Evolutionary conservation across 2,797 vertebrate genomes (phyloP).

Genomic region (Micropoecilia bifurca): DNA sequence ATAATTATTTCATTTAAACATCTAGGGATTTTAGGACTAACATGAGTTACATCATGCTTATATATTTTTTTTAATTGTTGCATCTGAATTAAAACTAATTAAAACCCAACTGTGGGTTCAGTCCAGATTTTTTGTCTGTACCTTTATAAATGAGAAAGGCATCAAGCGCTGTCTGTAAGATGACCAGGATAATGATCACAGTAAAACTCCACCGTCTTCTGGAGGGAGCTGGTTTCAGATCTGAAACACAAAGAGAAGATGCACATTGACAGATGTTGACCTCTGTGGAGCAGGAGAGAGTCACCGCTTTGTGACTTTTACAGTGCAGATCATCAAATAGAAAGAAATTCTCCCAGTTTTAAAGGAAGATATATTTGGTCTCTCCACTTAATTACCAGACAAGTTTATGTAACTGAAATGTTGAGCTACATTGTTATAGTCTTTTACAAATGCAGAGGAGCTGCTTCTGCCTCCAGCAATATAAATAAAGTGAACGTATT

Average conservation of each 20-base stretch:
- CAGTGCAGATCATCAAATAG: background rate
- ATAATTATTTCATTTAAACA: background rate
- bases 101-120: background rate
- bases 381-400: background rate
- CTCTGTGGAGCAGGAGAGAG: too few relatives aligned
- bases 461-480: background rate
- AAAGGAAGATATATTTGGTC: background rate
- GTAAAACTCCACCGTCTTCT: slow-evolving; percentile 35
- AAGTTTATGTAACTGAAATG: background rate
- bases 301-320: background rate
- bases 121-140: slow-evolving; percentile 54
- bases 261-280: too few relatives aligned
- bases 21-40: background rate
- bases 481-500: background rate
- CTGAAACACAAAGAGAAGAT: slow-evolving; percentile 56
- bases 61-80: too few relatives aligned
- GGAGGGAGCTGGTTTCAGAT: slow-evolving; percentile 48
- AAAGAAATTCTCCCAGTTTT: background rate
- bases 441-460: background rate
- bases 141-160: slow-evolving; percentile 83
- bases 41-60: background rate
- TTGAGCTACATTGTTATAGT: background rate
- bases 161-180: slow-evolving; percentile 76
- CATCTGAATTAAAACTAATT: background rate
- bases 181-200: slow-evolving; percentile 68